These are phyloP conservation scores for Orthosia cruda DNA, from an alignment of 2,888 invertebrate genomes.

Conservation along the genomic window DNA sequence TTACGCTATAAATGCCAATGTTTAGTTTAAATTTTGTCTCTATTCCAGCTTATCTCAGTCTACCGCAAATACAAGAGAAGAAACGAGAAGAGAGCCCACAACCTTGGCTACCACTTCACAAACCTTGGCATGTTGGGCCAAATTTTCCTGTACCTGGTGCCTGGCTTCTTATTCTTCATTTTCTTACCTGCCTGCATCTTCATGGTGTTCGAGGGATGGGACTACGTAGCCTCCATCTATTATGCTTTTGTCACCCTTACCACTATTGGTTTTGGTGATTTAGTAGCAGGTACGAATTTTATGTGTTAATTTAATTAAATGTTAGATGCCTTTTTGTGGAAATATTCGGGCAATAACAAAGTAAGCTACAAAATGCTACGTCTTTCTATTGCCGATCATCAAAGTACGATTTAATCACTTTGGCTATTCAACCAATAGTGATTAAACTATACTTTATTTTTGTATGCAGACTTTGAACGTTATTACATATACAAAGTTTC, in stretches of 20 bases:
- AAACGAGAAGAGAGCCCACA: constrained; percentile 92
- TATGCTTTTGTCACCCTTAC: constrained; percentile 97
- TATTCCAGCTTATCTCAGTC: constrained; percentile 94
- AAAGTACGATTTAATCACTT: too few relatives aligned
- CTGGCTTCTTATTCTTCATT: constrained; percentile 97
- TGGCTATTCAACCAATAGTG: too few relatives aligned
- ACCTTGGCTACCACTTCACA: constrained; percentile 93
- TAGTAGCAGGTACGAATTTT: constrained; percentile 94
- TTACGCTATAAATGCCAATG: too few relatives aligned
- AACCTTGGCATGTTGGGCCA: constrained; percentile 95
- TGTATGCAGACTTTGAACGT: too few relatives aligned
- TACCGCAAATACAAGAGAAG: constrained; percentile 96
- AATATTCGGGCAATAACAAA: too few relatives aligned
- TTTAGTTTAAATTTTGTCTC: background rate
- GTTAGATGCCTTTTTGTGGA: too few relatives aligned
- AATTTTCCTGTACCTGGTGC: constrained; percentile 96
- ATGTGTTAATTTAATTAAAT: background rate
- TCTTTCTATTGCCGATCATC: too few relatives aligned
- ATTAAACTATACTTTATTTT: too few relatives aligned
- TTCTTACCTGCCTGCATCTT: constrained; percentile 97
- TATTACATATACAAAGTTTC: too few relatives aligned
- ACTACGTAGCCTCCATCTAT: constrained; percentile 96
- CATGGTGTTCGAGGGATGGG: constrained; percentile 96
- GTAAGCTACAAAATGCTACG: too few relatives aligned
- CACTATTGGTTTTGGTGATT: constrained; percentile 98